Conservation (phyloP, 2,113 vertebrate genomes). For the Anguilla rostrata region DNA sequence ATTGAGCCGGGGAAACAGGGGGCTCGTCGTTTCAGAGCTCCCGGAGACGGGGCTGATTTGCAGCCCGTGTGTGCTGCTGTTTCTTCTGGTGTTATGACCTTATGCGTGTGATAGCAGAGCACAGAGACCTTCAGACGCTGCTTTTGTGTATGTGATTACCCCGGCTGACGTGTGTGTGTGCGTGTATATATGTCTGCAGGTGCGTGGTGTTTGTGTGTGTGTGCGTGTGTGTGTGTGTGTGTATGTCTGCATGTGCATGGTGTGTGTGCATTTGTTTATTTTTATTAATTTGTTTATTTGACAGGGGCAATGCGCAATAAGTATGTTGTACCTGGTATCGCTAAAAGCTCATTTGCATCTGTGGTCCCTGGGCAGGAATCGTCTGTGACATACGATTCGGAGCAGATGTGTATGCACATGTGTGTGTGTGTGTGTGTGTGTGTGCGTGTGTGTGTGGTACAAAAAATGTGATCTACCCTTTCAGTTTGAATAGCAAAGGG, state of each 20-base stretch:
- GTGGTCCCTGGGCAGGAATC: too few species aligned
- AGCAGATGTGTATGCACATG: too few species aligned
- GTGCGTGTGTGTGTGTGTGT: too few species aligned
- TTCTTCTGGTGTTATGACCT: neutral
- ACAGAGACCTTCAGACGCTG: neutral
- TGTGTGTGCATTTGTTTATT: too few species aligned
- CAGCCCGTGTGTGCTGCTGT: neutral
- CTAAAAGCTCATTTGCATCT: too few species aligned
- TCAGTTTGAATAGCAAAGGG: neutral
- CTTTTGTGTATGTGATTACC: neutral
- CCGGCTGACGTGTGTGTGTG: neutral
- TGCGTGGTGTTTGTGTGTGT: neutral
- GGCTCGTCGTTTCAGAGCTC: neutral
- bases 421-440: neutral
- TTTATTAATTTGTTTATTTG: too few species aligned
- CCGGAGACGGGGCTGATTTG: neutral
- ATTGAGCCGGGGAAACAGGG: neutral
- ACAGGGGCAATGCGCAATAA: too few species aligned
- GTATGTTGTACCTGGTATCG: too few species aligned
- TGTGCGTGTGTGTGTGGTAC: neutral
- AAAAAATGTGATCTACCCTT: neutral
- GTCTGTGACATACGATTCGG: too few species aligned
- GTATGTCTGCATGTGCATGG: too few species aligned
- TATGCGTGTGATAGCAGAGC: neutral
- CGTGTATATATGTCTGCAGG: neutral